phyloP scores from a whole-genome alignment of 1,140 invertebrate species.

The Acyrthosiphon pisum region DNA sequence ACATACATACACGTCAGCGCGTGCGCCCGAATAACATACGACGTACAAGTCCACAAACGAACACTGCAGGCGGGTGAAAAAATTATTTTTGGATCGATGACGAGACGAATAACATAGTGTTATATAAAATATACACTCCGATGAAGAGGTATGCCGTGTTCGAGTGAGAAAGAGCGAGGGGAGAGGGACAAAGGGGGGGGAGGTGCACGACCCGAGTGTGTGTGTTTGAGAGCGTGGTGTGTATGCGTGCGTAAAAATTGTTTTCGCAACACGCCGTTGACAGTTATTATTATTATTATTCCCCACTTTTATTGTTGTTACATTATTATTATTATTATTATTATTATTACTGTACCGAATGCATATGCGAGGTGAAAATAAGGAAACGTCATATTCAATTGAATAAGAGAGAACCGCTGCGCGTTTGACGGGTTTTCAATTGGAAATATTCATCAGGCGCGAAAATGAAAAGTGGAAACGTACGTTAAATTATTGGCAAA shows the following conservation, averaged over 20 bases:
- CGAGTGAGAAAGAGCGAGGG: too few species aligned
- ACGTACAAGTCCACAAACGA: too few species aligned
- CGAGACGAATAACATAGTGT: background rate
- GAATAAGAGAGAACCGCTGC: background rate
- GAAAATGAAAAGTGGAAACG: conserved; percentile 24
- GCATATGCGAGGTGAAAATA: background rate
- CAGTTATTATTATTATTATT: conserved; percentile 16
- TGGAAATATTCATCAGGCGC: conserved; percentile 11
- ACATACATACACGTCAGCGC: too few species aligned
- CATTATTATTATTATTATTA: background rate
- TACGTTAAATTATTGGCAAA: background rate
- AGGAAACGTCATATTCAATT: conserved; percentile 2
- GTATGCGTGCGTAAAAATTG: background rate
- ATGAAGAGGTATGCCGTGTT: background rate
- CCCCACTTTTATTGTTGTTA: background rate
- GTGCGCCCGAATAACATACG: background rate
- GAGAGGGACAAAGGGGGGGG: background rate
- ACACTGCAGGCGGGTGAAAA: background rate
- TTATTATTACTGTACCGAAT: background rate
- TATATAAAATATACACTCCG: background rate
- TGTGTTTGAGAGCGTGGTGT: background rate
- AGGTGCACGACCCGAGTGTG: background rate
- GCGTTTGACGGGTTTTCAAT: conserved; percentile 29
- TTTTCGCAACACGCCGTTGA: background rate
- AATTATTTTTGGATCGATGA: conserved; percentile 33